Evolutionary conservation across 2,113 vertebrate genomes (phyloP).

Genomic region (Alosa alosa): DNA sequence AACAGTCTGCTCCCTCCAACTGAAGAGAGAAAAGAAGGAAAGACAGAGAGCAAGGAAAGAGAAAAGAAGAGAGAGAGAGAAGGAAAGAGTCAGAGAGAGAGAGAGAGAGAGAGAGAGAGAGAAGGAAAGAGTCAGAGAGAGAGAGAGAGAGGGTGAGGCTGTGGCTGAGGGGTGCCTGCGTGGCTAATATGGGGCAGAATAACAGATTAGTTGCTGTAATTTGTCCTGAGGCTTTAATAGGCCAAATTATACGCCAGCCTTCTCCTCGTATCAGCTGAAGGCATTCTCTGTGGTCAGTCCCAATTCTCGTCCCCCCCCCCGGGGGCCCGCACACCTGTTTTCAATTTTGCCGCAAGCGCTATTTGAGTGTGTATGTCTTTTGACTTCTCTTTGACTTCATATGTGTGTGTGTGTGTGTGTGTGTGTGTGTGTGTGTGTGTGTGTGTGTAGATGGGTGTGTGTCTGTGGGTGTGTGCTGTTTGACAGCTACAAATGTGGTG

Average conservation of each 20-base stretch:
- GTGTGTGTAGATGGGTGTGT: background rate
- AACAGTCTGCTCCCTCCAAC: background rate
- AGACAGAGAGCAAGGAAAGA: constrained; percentile 18
- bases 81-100: background rate
- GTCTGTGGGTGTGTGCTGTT: constrained; percentile 43
- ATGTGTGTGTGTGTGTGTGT: background rate
- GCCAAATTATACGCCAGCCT: constrained; percentile 55
- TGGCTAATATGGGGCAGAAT: constrained; percentile 57
- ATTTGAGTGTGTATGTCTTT: constrained; percentile 57
- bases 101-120: background rate
- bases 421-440: background rate
- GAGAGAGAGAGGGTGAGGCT: constrained; percentile 41
- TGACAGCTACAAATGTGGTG: constrained; percentile 67
- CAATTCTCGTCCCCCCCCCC: constrained; percentile 55
- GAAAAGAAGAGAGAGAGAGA: background rate
- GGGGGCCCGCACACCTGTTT: constrained; percentile 67
- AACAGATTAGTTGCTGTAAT: constrained; percentile 71
- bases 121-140: background rate
- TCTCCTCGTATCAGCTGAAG: constrained; percentile 60
- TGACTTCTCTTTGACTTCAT: constrained; percentile 47
- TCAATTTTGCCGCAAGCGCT: constrained; percentile 68
- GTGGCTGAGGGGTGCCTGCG: constrained; percentile 32
- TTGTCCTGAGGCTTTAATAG: constrained; percentile 72
- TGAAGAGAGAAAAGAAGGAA: background rate
- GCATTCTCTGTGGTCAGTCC: constrained; percentile 60